Conservation (phyloP, 2,888 invertebrate genomes). For the Aethes cnicana region DNA sequence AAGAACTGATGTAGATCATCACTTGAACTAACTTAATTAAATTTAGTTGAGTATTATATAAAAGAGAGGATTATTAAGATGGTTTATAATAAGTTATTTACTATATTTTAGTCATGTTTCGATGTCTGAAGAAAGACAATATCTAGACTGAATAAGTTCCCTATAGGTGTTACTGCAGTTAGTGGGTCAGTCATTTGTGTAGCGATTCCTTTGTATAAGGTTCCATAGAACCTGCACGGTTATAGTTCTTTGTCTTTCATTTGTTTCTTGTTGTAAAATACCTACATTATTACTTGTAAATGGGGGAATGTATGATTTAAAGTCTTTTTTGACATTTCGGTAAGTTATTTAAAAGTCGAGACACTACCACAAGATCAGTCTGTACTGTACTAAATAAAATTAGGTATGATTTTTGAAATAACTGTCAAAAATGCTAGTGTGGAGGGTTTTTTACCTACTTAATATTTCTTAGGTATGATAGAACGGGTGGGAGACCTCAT, state of each 20-base stretch:
- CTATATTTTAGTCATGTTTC: slow-evolving; percentile 60
- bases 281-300: slow-evolving; percentile 69
- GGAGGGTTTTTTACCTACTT: slow-evolving; percentile 72
- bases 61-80: slow-evolving; percentile 37
- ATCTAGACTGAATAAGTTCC: slow-evolving; percentile 78
- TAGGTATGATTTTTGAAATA: slow-evolving; percentile 39
- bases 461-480: slow-evolving; percentile 61
- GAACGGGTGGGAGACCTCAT: slow-evolving; percentile 60
- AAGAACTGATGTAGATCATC: slow-evolving; percentile 62
- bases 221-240: slow-evolving; percentile 50
- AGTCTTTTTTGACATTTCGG: slow-evolving; percentile 50
- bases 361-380: slow-evolving; percentile 63
- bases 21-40: slow-evolving; percentile 55
- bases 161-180: slow-evolving; percentile 54
- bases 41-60: slow-evolving; percentile 70
- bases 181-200: slow-evolving; percentile 41
- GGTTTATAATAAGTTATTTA: slow-evolving; percentile 31
- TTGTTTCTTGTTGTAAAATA: slow-evolving; percentile 61
- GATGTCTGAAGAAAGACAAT: slow-evolving; percentile 76
- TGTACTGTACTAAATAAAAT: slow-evolving; percentile 44
- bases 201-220: slow-evolving; percentile 59
- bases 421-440: slow-evolving; percentile 60
- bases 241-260: slow-evolving; percentile 48
- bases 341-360: slow-evolving; percentile 31
- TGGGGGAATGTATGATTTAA: slow-evolving; percentile 59